A percentile compares a stretch with the other conserved stretches of the same genome.
Conservation (phyloP, 2,888 invertebrate genomes). For the Brassicogethes aeneus region DNA sequence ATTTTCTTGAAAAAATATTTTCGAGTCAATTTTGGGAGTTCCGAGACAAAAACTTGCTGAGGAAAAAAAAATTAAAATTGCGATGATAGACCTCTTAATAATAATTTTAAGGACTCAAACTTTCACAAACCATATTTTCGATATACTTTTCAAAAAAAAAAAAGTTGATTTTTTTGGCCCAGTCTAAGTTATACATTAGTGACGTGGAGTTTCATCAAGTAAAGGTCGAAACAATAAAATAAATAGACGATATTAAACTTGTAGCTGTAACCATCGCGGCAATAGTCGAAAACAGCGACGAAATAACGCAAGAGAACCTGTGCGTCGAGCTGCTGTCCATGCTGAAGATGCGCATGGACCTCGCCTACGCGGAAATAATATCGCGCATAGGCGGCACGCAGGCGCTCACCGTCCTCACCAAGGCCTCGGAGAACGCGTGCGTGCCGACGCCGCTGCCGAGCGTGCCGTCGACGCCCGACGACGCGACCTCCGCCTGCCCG, state of each 20-base stretch:
- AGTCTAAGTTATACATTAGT: too few species aligned
- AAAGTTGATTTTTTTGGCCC: too few species aligned
- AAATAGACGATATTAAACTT: too few species aligned
- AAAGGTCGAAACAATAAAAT: not conserved
- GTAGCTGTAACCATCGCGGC: slow-evolving; percentile 24
- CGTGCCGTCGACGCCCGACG: slow-evolving; percentile 37
- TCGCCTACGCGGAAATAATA: slow-evolving; percentile 71
- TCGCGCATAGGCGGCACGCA: slow-evolving; percentile 47
- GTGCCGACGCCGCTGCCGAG: slow-evolving; percentile 27
- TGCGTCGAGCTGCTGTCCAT: slow-evolving; percentile 71
- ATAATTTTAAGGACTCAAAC: too few species aligned
- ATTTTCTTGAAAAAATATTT: too few species aligned
- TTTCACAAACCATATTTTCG: too few species aligned
- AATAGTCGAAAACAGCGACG: slow-evolving; percentile 24
- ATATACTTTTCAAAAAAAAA: too few species aligned
- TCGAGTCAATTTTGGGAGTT: too few species aligned
- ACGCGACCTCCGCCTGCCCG: slow-evolving; percentile 28
- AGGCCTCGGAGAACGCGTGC: slow-evolving; percentile 28
- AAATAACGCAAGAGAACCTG: slow-evolving; percentile 30
- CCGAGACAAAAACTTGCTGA: too few species aligned
- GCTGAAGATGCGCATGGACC: slow-evolving; percentile 67
- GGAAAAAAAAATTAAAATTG: too few species aligned
- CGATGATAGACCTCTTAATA: too few species aligned
- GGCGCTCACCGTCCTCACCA: slow-evolving; percentile 41
- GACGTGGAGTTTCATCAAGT: not conserved